Evolutionary conservation across 2,888 invertebrate genomes (phyloP).

Genomic region (Drosophila flavopinicola): DNA sequence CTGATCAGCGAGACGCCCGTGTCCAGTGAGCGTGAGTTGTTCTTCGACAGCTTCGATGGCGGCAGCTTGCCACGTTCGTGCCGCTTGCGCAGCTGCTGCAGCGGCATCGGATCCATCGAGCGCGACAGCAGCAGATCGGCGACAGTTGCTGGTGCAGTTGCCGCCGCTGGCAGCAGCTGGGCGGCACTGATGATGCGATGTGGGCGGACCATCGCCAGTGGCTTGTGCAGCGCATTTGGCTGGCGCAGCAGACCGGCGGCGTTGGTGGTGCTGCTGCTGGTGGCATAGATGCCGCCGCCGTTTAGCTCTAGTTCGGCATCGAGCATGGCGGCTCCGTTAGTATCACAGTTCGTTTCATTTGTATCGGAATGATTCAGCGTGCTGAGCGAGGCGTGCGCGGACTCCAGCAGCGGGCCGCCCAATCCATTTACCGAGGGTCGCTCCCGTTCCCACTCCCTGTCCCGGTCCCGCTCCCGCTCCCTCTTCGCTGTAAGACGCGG

Average conservation of each 20-base stretch:
- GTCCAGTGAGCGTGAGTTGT: conserved; percentile 83
- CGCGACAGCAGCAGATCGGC: conserved; percentile 85
- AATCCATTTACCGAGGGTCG: conserved; percentile 86
- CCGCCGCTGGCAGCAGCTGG: conserved; percentile 39
- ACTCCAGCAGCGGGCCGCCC: conserved; percentile 70
- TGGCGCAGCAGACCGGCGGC: conserved; percentile 58
- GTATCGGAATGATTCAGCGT: conserved; percentile 85
- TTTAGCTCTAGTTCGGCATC: conserved; percentile 62
- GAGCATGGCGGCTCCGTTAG: conserved; percentile 57
- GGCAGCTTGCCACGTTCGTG: conserved; percentile 75
- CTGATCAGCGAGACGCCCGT: conserved; percentile 77
- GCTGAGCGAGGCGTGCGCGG: conserved; percentile 80
- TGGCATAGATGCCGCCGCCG: conserved; percentile 38
- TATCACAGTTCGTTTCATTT: conserved; percentile 84
- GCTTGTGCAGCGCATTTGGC: conserved; percentile 79
- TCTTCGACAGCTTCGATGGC: conserved; percentile 82
- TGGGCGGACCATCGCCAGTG: conserved; percentile 84
- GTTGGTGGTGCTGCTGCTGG: not conserved
- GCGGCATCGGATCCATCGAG: conserved; percentile 88
- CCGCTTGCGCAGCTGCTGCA: conserved; percentile 77
- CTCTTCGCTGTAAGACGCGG: conserved; percentile 83
- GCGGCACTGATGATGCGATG: conserved; percentile 85
- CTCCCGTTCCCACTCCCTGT: conserved; percentile 77
- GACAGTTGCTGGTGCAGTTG: conserved; percentile 25
- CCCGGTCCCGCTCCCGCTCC: conserved; percentile 74